Conservation (phyloP, 2,888 invertebrate species). For the Actias luna region DNA sequence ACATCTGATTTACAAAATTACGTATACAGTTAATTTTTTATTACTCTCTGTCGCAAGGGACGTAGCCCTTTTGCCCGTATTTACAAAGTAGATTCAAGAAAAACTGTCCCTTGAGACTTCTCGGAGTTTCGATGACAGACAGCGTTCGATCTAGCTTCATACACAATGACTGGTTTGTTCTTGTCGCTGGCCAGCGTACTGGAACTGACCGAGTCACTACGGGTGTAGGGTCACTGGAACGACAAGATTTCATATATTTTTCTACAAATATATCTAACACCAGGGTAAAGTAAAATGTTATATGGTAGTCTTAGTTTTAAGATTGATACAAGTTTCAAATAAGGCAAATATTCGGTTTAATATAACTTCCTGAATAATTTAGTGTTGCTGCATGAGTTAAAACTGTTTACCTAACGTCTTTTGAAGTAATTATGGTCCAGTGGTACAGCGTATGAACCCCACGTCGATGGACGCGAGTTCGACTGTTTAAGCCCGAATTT, state of each 20-base stretch:
- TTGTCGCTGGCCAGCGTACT: conserved; percentile 49
- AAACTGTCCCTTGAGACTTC: conserved; percentile 39
- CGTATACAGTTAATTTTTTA: background rate
- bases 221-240: conserved; percentile 65
- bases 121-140: conserved; percentile 37
- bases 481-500: no score
- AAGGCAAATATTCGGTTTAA: no score
- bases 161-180: conserved; percentile 43
- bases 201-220: conserved; percentile 42
- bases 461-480: no score
- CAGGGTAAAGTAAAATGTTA: no score
- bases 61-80: conserved; percentile 59
- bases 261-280: background rate
- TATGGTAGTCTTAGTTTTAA: no score
- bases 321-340: no score
- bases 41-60: conserved; percentile 57
- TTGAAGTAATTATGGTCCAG: no score
- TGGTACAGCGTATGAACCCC: no score
- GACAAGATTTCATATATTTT: background rate
- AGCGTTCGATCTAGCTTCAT: conserved; percentile 46
- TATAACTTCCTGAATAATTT: no score
- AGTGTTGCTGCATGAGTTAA: no score
- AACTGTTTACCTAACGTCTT: no score
- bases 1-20: background rate
- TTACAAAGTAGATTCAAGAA: conserved; percentile 53